A percentile compares a stretch with the other conserved stretches of the same genome.
Evolutionary conservation across 2,113 vertebrate species (phyloP).

Genomic region (Lathamus discolor): DNA sequence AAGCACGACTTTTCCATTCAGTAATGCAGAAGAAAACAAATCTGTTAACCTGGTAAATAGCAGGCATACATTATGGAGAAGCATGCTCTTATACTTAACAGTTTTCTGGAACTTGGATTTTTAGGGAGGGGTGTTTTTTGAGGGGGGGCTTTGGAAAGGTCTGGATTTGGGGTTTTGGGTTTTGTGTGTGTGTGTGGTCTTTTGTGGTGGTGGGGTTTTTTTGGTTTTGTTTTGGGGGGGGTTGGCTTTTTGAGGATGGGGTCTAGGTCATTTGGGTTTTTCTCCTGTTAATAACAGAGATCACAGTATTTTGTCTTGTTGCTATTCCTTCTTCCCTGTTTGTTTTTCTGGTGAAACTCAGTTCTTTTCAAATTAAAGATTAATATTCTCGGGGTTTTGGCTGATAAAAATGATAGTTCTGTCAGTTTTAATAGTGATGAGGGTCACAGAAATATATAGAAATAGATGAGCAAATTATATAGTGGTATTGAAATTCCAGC

Average conservation of each 20-base stretch:
- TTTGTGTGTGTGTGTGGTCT: neutral
- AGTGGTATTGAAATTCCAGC: neutral
- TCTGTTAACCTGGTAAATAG: neutral
- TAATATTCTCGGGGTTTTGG: neutral
- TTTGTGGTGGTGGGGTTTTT: neutral
- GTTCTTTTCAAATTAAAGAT: neutral
- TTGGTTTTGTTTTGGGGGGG: rapidly evolving
- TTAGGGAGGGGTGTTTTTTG: neutral
- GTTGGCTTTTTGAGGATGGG: rapidly evolving
- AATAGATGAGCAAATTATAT: neutral
- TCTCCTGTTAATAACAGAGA: neutral
- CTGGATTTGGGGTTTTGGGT: neutral
- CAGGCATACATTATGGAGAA: neutral
- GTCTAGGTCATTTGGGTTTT: rapidly evolving
- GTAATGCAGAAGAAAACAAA: neutral
- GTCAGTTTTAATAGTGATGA: neutral
- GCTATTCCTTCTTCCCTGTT: neutral
- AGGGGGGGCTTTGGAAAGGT: neutral
- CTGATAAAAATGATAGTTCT: neutral
- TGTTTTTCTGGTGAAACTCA: neutral
- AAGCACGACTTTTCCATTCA: neutral
- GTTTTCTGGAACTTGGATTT: neutral
- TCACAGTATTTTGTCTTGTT: neutral
- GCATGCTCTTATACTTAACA: neutral
- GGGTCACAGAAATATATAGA: neutral